Evolutionary conservation across 2,888 invertebrate species (phyloP).

Genomic region (Beris chalybata): DNA sequence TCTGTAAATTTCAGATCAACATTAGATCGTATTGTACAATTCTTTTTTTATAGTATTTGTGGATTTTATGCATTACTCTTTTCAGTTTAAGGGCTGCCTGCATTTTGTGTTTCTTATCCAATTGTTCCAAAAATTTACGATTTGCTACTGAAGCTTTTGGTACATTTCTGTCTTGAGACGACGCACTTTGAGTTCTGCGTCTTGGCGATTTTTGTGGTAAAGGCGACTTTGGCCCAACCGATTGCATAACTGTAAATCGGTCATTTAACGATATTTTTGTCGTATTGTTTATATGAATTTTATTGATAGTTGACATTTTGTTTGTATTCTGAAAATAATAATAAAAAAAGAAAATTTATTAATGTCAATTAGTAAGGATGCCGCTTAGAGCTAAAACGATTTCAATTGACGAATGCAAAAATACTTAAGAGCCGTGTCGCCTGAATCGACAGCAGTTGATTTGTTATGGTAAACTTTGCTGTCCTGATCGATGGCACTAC

Average conservation of each 20-base stretch:
- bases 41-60: slow-evolving; percentile 8
- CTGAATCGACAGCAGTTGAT: no score
- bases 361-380: no score
- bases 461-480: no score
- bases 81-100: slow-evolving; percentile 54
- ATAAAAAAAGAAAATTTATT: no score
- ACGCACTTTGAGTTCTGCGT: slow-evolving; percentile 43
- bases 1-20: slow-evolving; percentile 50
- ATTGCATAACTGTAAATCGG: slow-evolving; percentile 54
- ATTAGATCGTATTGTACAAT: slow-evolving; percentile 31
- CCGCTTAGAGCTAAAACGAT: no score
- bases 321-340: no score
- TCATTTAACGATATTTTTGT: slow-evolving; percentile 58
- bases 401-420: no score
- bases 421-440: no score
- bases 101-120: slow-evolving; percentile 53
- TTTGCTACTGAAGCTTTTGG: slow-evolving; percentile 48
- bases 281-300: slow-evolving; percentile 54
- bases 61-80: slow-evolving; percentile 51
- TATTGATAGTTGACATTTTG: slow-evolving; percentile 40
- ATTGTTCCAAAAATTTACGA: slow-evolving; percentile 50
- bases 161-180: slow-evolving; percentile 11
- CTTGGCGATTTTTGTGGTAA: slow-evolving; percentile 35
- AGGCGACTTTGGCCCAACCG: slow-evolving; percentile 36
- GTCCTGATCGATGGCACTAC: no score